Percentiles rank a stretch among this genome's conserved stretches.
Conservation (phyloP, 2,888 invertebrate genomes). For the Microplitis deprimator region DNA sequence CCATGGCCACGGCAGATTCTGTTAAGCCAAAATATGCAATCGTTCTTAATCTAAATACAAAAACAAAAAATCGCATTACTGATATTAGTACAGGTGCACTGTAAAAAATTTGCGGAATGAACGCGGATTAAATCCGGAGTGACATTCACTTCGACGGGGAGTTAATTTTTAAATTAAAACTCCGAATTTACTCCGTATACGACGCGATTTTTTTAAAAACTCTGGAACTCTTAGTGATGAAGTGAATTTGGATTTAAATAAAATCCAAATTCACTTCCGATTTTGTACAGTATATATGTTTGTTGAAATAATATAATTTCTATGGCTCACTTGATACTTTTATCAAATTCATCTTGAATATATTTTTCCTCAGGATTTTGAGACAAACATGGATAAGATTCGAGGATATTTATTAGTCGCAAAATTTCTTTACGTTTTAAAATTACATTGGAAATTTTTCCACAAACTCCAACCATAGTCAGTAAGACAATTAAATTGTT, state of each 20-base stretch:
- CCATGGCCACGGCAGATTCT: slow-evolving; percentile 27
- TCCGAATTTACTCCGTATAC: no score
- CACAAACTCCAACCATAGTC: slow-evolving; percentile 18
- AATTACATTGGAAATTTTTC: slow-evolving; percentile 18
- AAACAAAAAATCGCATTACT: background rate
- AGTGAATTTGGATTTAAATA: no score
- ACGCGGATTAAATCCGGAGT: no score
- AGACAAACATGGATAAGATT: slow-evolving; percentile 15
- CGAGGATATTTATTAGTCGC: slow-evolving; percentile 3
- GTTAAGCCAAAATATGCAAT: slow-evolving; percentile 11
- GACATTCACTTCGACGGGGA: no score
- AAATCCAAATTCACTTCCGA: no score
- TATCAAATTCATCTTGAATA: slow-evolving; percentile 20
- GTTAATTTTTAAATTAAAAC: no score
- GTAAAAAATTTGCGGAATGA: no score
- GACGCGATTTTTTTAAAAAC: no score
- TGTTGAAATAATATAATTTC: no score
- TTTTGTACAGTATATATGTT: no score
- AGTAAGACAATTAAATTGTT: slow-evolving; percentile 21
- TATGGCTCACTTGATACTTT: background rate
- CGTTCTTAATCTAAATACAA: slow-evolving; percentile 6
- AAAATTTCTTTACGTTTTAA: slow-evolving; percentile 8
- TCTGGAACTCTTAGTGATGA: no score
- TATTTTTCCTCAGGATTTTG: background rate
- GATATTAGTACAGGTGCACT: background rate